Percentiles rank a stretch among this genome's conserved stretches.
Conservation (phyloP, 2,797 vertebrate species). For the Myotis planiceps region DNA sequence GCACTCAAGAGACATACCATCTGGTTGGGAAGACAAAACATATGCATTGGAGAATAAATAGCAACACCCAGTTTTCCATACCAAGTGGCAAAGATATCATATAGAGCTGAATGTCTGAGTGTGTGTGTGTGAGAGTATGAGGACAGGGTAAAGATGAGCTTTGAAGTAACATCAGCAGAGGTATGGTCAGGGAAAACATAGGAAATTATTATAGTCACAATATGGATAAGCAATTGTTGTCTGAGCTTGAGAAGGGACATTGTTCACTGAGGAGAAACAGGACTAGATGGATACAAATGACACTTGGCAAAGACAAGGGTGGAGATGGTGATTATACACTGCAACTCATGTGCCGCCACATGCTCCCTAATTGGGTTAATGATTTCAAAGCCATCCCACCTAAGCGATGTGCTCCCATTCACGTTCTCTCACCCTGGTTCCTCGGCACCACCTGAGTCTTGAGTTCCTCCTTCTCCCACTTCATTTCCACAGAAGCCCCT, state of each 20-base stretch:
- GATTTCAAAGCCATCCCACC: neutral
- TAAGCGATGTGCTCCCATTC: neutral
- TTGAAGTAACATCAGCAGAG: neutral
- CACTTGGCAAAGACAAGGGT: neutral
- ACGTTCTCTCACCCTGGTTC: neutral
- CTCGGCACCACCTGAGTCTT: neutral
- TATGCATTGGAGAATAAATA: neutral
- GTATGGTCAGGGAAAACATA: neutral
- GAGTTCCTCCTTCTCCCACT: neutral
- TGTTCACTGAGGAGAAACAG: neutral
- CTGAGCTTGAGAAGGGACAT: neutral
- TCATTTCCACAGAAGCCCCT: neutral
- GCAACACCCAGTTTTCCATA: neutral
- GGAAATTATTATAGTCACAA: neutral
- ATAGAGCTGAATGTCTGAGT: neutral
- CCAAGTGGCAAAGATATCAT: neutral
- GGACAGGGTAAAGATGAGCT: neutral
- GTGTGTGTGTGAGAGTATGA: neutral
- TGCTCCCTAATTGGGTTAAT: conserved; percentile 20
- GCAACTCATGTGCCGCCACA: neutral
- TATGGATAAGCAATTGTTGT: neutral
- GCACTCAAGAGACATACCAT: neutral
- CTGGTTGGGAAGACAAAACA: neutral
- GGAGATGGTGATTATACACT: neutral
- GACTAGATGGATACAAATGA: neutral